Percentiles rank a stretch among this genome's conserved stretches.
Evolutionary conservation across 2,888 invertebrate species (phyloP).

Genomic region (Pristionchus mayeri): DNA sequence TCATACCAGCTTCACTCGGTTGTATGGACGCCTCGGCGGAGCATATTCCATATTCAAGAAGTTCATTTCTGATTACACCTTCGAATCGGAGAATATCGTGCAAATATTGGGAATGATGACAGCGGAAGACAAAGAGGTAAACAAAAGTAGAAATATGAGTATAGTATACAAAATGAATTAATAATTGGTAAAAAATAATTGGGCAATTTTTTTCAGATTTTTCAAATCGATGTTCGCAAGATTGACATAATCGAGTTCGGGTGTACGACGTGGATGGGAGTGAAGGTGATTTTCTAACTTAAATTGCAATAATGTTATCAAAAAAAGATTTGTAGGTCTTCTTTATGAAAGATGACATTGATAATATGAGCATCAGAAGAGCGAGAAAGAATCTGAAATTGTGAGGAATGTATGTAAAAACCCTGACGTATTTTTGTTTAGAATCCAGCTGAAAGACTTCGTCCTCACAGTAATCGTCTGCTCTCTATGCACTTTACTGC

Average conservation of each 20-base stretch:
- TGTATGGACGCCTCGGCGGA: neutral
- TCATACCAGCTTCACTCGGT: neutral
- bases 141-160: no score
- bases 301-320: neutral
- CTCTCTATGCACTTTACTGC: neutral
- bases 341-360: neutral
- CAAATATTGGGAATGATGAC: neutral
- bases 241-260: neutral
- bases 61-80: neutral
- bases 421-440: no score
- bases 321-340: neutral
- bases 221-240: neutral
- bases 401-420: no score
- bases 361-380: neutral
- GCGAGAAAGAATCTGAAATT: neutral
- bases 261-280: neutral
- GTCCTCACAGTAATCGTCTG: neutral
- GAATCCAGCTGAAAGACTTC: neutral
- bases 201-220: neutral
- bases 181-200: no score
- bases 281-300: neutral
- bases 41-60: neutral
- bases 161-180: no score
- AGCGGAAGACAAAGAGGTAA: constrained; percentile 9
- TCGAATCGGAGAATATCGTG: neutral